Conservation (phyloP, 2,797 vertebrate genomes). For the Falco columbarius region DNA sequence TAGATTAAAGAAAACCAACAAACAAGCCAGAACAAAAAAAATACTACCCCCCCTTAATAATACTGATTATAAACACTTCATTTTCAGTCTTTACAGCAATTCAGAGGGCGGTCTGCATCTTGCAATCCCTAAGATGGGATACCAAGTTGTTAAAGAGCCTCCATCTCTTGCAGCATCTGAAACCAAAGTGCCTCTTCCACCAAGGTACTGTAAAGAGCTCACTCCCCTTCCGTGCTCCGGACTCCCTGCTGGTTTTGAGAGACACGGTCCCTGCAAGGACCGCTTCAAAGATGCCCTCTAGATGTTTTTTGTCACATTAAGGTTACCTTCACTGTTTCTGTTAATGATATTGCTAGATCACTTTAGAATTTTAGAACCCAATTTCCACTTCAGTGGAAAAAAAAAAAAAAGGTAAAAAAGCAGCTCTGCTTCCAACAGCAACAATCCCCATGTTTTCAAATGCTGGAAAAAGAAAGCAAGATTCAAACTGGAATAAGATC, state of each 20-base stretch:
- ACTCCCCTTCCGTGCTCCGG: neutral
- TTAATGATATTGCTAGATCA: neutral
- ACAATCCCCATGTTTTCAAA: neutral
- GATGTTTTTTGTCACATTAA: fast-evolving
- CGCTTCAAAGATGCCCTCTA: neutral
- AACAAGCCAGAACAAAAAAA: neutral
- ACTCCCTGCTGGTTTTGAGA: neutral
- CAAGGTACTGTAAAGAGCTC: neutral
- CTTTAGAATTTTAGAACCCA: neutral
- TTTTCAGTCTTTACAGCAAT: neutral
- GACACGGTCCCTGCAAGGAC: neutral
- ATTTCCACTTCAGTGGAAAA: neutral
- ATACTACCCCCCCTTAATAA: neutral
- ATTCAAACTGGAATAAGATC: neutral
- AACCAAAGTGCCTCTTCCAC: neutral
- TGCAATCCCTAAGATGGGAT: neutral
- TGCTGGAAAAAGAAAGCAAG: neutral
- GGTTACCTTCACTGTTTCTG: neutral
- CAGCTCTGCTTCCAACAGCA: neutral
- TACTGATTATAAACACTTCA: neutral
- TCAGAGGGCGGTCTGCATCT: neutral
- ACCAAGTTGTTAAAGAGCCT: neutral
- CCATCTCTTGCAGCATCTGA: neutral
- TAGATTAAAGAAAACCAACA: neutral
- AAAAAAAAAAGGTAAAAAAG: neutral